Evolutionary conservation across 2,888 invertebrate genomes (phyloP), one percentile per base, ranked within the genome.

Genomic region (Scotopteryx bipunctaria): DNA sequence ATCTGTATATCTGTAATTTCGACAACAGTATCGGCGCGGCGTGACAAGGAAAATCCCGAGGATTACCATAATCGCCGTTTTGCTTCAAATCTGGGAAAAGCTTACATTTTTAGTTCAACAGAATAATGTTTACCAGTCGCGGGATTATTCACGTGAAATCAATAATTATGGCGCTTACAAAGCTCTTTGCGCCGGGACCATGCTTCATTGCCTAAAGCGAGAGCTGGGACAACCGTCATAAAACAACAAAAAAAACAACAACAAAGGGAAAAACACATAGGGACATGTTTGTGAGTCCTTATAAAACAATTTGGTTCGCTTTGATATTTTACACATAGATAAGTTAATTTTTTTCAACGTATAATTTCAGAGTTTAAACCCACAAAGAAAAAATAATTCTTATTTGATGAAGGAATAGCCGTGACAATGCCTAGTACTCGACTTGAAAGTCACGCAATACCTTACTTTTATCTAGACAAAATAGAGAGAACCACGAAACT

Each of bases 61-160:
- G 45, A 51, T 51, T 51, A 45, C 40, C 45, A 31, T 41, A 41
- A 45, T 31, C 40, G 45, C 35, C 29, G 51, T 17, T 50, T 45
- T 41, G 41, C 35, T 29, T 35, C 45, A 25, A 51, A 45, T 51
- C 51, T 45, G 38, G 11, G 23, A 31, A 19, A 41, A 35, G 15
- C 27, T 17, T 27, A 27, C 11, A 42, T 29, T 36, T 40, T 38
- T 29, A 40, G 35, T 35, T 46, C 32, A 46, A 41, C 31, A 42
- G 35, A 52, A 37, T 42, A 2, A 16, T 46, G 46, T 42, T 31
- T 41, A 42, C 32, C 31, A 37, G 46, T 42, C 14, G 8, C 9
- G 29, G 42, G 25, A 36, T 52, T 37, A 17, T 19, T 42, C 11
- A 41, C 13, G 32, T 32, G 42, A 25, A 42, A 42, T 8, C 13